A percentile compares a stretch with the other conserved stretches of the same genome.
These are phyloP conservation scores for Hephaestus fuliginosus DNA, from an alignment of 2,797 vertebrate genomes.

Conservation along the genomic window DNA sequence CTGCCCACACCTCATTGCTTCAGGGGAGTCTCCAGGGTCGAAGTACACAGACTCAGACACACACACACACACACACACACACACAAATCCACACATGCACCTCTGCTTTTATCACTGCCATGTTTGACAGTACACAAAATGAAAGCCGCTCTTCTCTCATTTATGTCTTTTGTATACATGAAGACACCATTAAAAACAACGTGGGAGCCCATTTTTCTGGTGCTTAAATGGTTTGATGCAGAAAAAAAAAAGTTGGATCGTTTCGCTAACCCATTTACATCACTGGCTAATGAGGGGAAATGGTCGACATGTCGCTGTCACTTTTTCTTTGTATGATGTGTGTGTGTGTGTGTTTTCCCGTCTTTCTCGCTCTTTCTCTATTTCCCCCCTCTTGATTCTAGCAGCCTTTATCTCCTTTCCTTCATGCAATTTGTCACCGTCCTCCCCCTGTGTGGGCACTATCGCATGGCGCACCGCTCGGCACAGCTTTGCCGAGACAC, in stretches of 20 bases:
- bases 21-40: constrained; percentile 51
- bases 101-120: constrained; percentile 23
- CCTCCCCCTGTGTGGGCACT: constrained; percentile 36
- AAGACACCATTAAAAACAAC: constrained; percentile 1
- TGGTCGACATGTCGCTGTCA: constrained; percentile 30
- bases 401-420: constrained; percentile 68
- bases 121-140: constrained; percentile 34
- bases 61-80: constrained; percentile 4
- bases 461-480: constrained; percentile 51
- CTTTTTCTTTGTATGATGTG: constrained; percentile 33
- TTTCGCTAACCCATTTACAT: constrained; percentile 25
- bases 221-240: constrained; percentile 15
- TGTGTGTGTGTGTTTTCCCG: constrained; percentile 35
- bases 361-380: neutral
- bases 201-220: neutral
- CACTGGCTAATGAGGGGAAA: constrained; percentile 41
- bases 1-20: constrained; percentile 60
- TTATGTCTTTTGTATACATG: constrained; percentile 21
- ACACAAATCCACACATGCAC: constrained; percentile 24
- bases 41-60: constrained; percentile 26
- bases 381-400: constrained; percentile 58
- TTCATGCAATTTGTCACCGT: constrained; percentile 70
- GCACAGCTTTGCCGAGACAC: constrained; percentile 52
- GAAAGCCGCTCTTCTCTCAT: constrained; percentile 8
- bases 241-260: neutral